phyloP scores from a whole-genome alignment of 1,140 invertebrate species.

The Scaptomyza pallida region DNA sequence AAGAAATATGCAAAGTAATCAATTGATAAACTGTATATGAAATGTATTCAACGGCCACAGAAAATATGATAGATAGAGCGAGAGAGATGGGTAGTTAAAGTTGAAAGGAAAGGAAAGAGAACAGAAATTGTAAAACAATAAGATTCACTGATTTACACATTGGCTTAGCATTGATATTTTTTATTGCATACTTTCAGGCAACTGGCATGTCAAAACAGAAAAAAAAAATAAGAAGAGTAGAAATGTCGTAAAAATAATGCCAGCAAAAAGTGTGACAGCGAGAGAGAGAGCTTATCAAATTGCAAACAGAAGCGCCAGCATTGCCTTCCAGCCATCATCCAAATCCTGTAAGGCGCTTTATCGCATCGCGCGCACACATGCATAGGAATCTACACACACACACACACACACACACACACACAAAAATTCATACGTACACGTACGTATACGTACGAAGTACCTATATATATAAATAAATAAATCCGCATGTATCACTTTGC shows the following conservation, averaged over 20 bases:
- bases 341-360: slow-evolving; percentile 81
- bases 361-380: slow-evolving; percentile 67
- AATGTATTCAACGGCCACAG: slow-evolving; percentile 9
- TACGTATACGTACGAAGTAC: not conserved
- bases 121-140: slow-evolving; percentile 70
- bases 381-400: slow-evolving; percentile 4
- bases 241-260: slow-evolving; percentile 79
- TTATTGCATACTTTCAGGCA: slow-evolving; percentile 74
- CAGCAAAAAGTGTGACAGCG: slow-evolving; percentile 35
- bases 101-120: slow-evolving; percentile 9
- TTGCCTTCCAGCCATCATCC: slow-evolving; percentile 57
- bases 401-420: not conserved
- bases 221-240: too few species aligned
- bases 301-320: slow-evolving; percentile 70
- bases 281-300: slow-evolving; percentile 67
- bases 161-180: slow-evolving; percentile 75
- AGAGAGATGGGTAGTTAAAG: slow-evolving; percentile 10
- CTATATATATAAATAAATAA: slow-evolving; percentile 73
- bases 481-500: slow-evolving; percentile 66
- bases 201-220: slow-evolving; percentile 44
- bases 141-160: slow-evolving; percentile 78
- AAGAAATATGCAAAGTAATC: slow-evolving; percentile 27
- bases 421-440: not conserved
- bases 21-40: slow-evolving; percentile 37
- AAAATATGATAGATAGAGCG: not conserved